Percentiles rank a stretch among this genome's conserved stretches.
Evolutionary conservation across 2,797 vertebrate genomes (phyloP).

Genomic region (Galaxias olidus): DNA sequence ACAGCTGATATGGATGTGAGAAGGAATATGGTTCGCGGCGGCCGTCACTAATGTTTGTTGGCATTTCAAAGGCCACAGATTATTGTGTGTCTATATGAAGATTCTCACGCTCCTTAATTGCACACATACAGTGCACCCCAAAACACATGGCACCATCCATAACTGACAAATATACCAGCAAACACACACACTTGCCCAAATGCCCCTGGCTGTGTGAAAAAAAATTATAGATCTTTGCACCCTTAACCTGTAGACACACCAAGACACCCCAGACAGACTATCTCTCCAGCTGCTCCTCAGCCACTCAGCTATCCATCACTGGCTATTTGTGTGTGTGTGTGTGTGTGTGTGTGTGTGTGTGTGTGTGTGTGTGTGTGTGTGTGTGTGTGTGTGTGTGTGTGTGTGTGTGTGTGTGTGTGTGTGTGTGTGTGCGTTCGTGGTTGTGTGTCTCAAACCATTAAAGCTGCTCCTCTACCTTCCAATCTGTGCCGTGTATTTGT

Average conservation of each 20-base stretch:
- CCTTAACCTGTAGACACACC: not conserved
- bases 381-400: not conserved
- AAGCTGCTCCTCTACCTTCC: constrained; percentile 5
- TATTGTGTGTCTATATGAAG: too few relatives aligned
- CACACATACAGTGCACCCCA: too few relatives aligned
- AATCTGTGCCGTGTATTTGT: constrained; percentile 14
- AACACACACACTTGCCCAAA: not conserved
- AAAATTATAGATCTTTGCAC: not conserved
- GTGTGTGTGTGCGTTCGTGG: constrained; percentile 6
- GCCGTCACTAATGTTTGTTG: too few relatives aligned
- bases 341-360: constrained; percentile 9
- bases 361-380: constrained; percentile 8
- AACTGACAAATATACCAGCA: too few relatives aligned
- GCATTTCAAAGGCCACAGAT: too few relatives aligned
- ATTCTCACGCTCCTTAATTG: too few relatives aligned
- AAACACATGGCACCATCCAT: too few relatives aligned
- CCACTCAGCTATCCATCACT: not conserved
- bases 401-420: constrained; percentile 6
- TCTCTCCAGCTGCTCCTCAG: not conserved
- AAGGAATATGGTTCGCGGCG: too few relatives aligned
- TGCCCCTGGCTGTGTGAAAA: not conserved
- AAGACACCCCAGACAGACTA: not conserved
- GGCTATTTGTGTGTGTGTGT: not conserved
- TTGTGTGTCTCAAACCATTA: not conserved
- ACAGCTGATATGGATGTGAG: too few relatives aligned